A percentile compares a stretch with the other conserved stretches of the same genome.
These are phyloP conservation scores for Talpa occidentalis DNA, from an alignment of 2,113 vertebrate genomes.

Conservation along the genomic window DNA sequence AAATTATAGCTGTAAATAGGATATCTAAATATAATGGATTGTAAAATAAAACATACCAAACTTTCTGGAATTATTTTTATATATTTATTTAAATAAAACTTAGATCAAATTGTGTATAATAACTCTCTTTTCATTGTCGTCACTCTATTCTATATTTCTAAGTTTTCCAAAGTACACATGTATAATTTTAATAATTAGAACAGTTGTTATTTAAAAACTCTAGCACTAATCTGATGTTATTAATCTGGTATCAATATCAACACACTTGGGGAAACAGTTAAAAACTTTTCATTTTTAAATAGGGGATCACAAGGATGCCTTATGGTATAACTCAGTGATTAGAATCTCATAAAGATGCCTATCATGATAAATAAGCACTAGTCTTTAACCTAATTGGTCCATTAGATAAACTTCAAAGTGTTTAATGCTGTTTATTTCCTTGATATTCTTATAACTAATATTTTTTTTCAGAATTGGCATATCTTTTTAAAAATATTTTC, in stretches of 20 bases:
- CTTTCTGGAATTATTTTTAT: neutral
- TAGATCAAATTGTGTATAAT: neutral
- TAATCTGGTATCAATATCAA: neutral
- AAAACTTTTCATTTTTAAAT: neutral
- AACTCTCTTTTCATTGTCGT: neutral
- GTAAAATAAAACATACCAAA: neutral
- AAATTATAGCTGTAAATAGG: neutral
- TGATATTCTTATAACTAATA: neutral
- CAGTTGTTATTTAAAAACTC: neutral
- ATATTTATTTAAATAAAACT: neutral
- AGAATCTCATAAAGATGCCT: neutral
- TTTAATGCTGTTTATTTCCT: neutral
- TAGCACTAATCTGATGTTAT: neutral
- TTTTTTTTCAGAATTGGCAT: neutral
- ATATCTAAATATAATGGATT: neutral
- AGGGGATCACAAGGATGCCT: neutral
- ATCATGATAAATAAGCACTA: neutral
- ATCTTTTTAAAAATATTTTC: neutral
- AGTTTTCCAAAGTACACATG: neutral
- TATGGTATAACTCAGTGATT: neutral
- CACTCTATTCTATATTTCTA: neutral
- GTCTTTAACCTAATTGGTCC: neutral
- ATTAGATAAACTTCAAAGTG: neutral
- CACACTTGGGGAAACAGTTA: constrained; percentile 20
- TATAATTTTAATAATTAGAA: neutral